Conservation (phyloP, 2,113 vertebrate genomes). For the Cervus canadensis region DNA sequence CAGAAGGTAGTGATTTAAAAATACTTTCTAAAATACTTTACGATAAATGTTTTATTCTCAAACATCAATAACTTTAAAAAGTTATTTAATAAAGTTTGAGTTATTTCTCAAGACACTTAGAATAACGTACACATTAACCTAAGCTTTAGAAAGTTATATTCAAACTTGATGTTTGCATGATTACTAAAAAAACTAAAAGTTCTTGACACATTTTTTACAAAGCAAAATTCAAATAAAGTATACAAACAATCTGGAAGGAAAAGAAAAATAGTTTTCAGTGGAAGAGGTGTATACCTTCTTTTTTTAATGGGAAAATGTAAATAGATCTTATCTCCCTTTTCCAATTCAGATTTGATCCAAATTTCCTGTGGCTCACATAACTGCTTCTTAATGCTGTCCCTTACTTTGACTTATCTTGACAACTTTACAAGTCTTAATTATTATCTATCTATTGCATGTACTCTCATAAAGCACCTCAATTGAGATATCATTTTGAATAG, state of each 20-base stretch:
- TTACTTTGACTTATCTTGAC: background rate
- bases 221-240: conserved; percentile 28
- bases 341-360: background rate
- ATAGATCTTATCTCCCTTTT: background rate
- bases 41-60: background rate
- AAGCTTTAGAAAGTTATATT: background rate
- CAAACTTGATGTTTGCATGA: background rate
- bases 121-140: background rate
- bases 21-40: background rate
- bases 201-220: conserved; percentile 10
- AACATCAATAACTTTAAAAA: background rate
- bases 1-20: conserved; percentile 11
- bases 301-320: background rate
- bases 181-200: conserved; percentile 10
- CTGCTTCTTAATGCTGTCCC: background rate
- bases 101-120: background rate
- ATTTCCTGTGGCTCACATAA: background rate
- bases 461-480: background rate
- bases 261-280: background rate
- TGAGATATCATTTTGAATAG: background rate
- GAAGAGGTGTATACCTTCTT: background rate
- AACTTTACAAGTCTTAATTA: background rate
- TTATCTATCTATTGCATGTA: background rate
- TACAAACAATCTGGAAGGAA: background rate
- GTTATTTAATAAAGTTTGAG: background rate